phyloP scores from a whole-genome alignment of 37 sponge, comb jelly and placozoan species.

The Agelas oroides region DNA sequence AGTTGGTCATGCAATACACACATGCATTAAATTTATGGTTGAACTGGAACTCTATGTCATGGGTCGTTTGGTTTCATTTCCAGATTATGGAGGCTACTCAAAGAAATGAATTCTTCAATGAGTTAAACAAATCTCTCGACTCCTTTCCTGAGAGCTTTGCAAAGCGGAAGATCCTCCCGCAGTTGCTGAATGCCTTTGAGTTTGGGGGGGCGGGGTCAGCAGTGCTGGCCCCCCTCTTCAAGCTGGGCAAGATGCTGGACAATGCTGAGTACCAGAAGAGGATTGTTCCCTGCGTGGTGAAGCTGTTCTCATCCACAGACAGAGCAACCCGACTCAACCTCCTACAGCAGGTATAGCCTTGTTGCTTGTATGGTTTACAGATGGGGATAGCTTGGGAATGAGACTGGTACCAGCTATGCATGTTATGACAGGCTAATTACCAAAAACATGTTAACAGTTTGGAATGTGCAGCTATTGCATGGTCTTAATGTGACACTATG shows the following conservation, averaged over 20 bases:
- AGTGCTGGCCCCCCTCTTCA: constrained; percentile 89
- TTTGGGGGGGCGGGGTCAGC: constrained; percentile 92
- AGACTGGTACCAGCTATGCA: neutral
- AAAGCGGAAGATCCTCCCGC: constrained; percentile 84
- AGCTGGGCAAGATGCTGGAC: constrained; percentile 77
- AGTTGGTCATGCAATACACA: too few relatives aligned
- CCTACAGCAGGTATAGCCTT: constrained; percentile 71
- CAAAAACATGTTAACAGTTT: too few relatives aligned
- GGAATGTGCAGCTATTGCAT: neutral
- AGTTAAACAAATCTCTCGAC: constrained; percentile 72
- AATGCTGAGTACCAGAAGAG: constrained; percentile 83
- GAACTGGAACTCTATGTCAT: too few relatives aligned
- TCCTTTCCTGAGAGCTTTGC: constrained; percentile 83
- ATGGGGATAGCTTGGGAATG: neutral
- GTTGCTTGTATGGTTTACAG: neutral
- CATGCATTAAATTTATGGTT: too few relatives aligned
- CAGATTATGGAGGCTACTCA: constrained; percentile 86
- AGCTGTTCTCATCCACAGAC: constrained; percentile 95
- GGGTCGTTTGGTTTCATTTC: too few relatives aligned
- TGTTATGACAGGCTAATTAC: neutral
- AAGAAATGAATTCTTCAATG: constrained; percentile 73
- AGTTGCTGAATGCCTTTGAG: constrained; percentile 90
- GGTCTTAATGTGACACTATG: neutral
- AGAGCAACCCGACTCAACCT: constrained; percentile 93
- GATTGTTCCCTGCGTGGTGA: constrained; percentile 95